phyloP scores from a whole-genome alignment of 2,888 invertebrate species.

The Machimus atricapillus region DNA sequence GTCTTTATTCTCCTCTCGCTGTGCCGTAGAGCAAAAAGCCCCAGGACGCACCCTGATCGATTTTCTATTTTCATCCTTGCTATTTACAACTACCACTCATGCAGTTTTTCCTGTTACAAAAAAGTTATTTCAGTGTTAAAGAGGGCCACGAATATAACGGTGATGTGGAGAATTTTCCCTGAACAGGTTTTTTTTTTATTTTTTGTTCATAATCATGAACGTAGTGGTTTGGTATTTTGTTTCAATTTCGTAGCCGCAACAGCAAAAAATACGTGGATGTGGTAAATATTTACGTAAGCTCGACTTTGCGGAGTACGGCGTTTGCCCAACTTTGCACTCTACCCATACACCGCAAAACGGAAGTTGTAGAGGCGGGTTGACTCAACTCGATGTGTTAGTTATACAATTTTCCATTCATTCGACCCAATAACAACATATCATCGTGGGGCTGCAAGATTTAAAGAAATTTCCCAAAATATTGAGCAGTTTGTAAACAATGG shows the following conservation, averaged over 20 bases:
- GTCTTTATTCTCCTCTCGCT: neutral
- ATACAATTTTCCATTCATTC: slow-evolving; percentile 19
- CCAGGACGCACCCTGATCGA: slow-evolving; percentile 44
- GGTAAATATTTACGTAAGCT: neutral
- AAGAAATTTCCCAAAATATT: slow-evolving; percentile 41
- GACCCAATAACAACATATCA: neutral
- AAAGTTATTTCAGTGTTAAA: neutral
- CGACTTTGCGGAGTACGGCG: neutral
- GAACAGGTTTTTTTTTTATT: neutral
- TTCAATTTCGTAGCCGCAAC: neutral
- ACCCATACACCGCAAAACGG: neutral
- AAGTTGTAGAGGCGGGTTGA: neutral
- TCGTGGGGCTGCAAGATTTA: slow-evolving; percentile 24
- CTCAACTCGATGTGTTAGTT: neutral
- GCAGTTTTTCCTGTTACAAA: neutral
- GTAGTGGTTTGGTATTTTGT: neutral
- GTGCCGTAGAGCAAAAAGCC: neutral
- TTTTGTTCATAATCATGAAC: no score
- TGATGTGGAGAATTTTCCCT: neutral
- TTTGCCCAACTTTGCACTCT: neutral
- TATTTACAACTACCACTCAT: neutral
- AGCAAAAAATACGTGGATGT: neutral
- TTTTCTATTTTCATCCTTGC: slow-evolving; percentile 37
- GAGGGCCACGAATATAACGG: neutral
- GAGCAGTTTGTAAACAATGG: slow-evolving; percentile 43